Conservation (phyloP, 2,797 vertebrate genomes). For the Lagocephalus sceleratus region DNA sequence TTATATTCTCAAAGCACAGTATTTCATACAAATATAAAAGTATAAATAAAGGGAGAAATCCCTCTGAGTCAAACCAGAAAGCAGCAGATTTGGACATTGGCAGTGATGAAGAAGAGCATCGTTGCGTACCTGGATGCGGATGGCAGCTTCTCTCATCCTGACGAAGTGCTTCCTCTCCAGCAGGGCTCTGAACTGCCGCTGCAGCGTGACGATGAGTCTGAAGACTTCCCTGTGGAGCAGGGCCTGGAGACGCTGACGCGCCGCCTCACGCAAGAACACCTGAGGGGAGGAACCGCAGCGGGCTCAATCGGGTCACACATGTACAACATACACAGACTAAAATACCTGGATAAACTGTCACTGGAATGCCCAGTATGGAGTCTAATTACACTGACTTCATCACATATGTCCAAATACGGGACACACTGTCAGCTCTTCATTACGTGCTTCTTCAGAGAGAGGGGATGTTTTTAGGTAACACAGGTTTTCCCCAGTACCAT, state of each 20-base stretch:
- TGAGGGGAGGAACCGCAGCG: slow-evolving; percentile 52
- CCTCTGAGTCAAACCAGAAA: neutral
- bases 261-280: slow-evolving; percentile 91
- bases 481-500: slow-evolving; percentile 9
- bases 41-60: neutral
- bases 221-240: slow-evolving; percentile 89
- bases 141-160: slow-evolving; percentile 79
- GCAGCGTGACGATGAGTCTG: slow-evolving; percentile 82
- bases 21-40: too few species aligned
- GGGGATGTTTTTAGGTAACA: slow-evolving; percentile 30
- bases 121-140: slow-evolving; percentile 82
- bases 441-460: slow-evolving; percentile 29
- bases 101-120: neutral
- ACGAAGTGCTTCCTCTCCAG: slow-evolving; percentile 87
- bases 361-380: slow-evolving; percentile 64
- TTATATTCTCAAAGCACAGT: too few species aligned
- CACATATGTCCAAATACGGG: slow-evolving; percentile 31
- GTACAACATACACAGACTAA: slow-evolving; percentile 14
- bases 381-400: slow-evolving; percentile 70
- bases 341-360: slow-evolving; percentile 26
- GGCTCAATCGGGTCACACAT: neutral
- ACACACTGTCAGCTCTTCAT: slow-evolving; percentile 25
- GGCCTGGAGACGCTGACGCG: slow-evolving; percentile 86
- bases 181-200: slow-evolving; percentile 83
- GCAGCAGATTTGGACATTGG: neutral